phyloP scores from a whole-genome alignment of 1,140 invertebrate species.

The Adoxophyes honmai region DNA sequence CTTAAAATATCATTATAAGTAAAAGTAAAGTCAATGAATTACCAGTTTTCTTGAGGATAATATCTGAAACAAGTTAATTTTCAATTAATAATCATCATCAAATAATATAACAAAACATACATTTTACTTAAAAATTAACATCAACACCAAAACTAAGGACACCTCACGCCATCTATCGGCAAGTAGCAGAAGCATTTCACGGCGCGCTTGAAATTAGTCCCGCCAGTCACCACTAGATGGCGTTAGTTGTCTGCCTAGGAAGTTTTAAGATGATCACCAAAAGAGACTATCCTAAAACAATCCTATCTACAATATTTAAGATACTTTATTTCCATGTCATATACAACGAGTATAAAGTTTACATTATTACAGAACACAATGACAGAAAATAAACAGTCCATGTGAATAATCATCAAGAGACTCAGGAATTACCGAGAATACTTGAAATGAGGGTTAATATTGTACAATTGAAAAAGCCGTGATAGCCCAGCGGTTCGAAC shows the following conservation, averaged over 20 bases:
- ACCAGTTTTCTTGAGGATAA: slow-evolving; percentile 72
- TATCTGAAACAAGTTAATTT: slow-evolving; percentile 69
- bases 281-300: too few species aligned
- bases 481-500: too few species aligned
- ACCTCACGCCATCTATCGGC: slow-evolving; percentile 41
- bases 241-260: slow-evolving; percentile 13
- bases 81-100: slow-evolving; percentile 36
- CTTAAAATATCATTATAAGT: slow-evolving; percentile 18
- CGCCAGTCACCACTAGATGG: slow-evolving; percentile 40
- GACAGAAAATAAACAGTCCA: too few species aligned
- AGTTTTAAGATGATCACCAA: too few species aligned
- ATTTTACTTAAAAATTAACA: not conserved
- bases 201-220: not conserved
- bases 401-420: too few species aligned
- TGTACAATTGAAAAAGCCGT: too few species aligned
- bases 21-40: slow-evolving; percentile 27
- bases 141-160: not conserved
- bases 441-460: too few species aligned
- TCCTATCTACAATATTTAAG: too few species aligned
- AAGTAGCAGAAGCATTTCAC: slow-evolving; percentile 24
- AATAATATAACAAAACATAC: slow-evolving; percentile 14
- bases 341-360: too few species aligned
- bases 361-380: too few species aligned
- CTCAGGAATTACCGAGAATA: too few species aligned
- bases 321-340: too few species aligned